Percentiles rank a stretch among this genome's conserved stretches.
These are phyloP conservation scores for Tamias sibiricus DNA, from an alignment of 2,113 vertebrate genomes.

Conservation along the genomic window DNA sequence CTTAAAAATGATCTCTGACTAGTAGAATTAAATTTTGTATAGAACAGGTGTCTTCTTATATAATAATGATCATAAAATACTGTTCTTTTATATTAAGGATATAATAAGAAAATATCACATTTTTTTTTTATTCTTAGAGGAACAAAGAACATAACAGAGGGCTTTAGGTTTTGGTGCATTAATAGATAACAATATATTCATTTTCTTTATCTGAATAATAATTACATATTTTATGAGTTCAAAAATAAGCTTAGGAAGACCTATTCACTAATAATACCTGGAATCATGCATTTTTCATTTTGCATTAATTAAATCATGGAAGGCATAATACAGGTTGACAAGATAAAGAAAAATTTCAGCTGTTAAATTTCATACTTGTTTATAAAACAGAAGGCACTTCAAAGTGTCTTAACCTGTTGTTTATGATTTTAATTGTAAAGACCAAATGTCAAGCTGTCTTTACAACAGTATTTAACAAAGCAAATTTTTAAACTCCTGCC, in stretches of 20 bases:
- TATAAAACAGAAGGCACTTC: constrained; percentile 65
- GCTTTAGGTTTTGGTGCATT: neutral
- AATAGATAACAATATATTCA: constrained; percentile 36
- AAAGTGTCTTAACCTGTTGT: neutral
- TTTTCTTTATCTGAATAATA: constrained; percentile 68
- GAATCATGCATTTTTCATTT: constrained; percentile 64
- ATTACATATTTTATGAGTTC: constrained; percentile 51
- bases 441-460: constrained; percentile 39
- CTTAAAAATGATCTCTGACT: constrained; percentile 62
- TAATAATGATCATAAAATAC: constrained; percentile 29
- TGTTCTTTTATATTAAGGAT: constrained; percentile 44
- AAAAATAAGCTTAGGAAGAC: constrained; percentile 53
- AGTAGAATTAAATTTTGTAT: constrained; percentile 48
- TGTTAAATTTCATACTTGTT: constrained; percentile 63
- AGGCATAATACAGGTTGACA: constrained; percentile 18
- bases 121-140: constrained; percentile 15
- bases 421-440: constrained; percentile 61
- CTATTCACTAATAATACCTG: constrained; percentile 13
- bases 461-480: constrained; percentile 7
- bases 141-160: constrained; percentile 36
- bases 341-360: constrained; percentile 50
- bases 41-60: constrained; percentile 33
- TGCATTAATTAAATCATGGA: constrained; percentile 69
- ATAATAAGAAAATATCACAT: neutral
- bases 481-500: neutral